Evolutionary conservation across 2,113 vertebrate species (phyloP).

Genomic region (Neomonachus schauinslandi): DNA sequence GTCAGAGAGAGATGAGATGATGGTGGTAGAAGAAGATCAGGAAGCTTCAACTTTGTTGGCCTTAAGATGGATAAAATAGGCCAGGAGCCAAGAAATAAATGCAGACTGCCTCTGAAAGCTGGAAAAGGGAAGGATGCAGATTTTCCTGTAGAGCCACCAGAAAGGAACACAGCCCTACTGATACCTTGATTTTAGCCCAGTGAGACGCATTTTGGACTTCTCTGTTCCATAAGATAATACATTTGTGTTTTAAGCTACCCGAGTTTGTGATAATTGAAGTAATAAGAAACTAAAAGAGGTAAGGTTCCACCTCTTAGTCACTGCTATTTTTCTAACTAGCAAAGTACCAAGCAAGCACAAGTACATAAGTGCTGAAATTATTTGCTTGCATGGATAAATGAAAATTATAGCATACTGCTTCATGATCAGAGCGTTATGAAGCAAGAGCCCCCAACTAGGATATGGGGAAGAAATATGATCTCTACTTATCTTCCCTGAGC

Average conservation of each 20-base stretch:
- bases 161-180: background rate
- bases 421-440: background rate
- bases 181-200: background rate
- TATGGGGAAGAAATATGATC: constrained; percentile 4
- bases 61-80: background rate
- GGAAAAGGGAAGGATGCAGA: background rate
- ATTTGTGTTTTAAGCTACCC: background rate
- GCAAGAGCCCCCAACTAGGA: background rate
- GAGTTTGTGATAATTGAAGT: background rate
- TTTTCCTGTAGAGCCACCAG: background rate
- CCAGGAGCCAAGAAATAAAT: background rate
- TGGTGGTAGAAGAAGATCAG: background rate
- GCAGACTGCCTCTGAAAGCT: background rate
- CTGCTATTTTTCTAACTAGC: background rate
- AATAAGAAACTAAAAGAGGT: background rate
- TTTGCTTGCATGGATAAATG: background rate
- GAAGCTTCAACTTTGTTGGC: background rate
- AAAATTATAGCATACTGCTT: background rate
- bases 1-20: background rate
- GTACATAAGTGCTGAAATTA: background rate
- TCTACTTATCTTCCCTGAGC: background rate
- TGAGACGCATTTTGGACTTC: background rate
- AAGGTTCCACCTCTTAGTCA: background rate
- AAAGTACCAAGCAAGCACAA: background rate
- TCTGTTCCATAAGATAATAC: background rate